Conservation (phyloP, 1,140 invertebrate species). For the Spodoptera litura region DNA sequence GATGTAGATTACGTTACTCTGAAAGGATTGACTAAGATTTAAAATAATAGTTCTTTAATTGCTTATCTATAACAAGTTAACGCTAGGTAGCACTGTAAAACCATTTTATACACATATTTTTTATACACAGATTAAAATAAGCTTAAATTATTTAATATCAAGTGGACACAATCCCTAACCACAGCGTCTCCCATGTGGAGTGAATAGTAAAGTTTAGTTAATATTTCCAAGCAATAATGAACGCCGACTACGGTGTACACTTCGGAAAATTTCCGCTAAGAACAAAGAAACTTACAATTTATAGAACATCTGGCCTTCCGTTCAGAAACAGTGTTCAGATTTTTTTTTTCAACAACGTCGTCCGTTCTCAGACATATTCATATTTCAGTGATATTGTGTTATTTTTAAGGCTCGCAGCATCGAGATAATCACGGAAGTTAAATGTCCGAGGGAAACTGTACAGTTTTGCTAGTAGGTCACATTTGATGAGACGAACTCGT, state of each 20-base stretch:
- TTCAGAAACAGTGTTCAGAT: conserved; percentile 10
- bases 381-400: conserved; percentile 18
- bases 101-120: too few species aligned
- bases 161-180: conserved; percentile 2
- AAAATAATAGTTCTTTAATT: too few species aligned
- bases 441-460: neutral
- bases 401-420: conserved; percentile 32
- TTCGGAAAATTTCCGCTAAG: conserved; percentile 24
- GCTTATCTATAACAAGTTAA: too few species aligned
- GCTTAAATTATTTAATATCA: neutral
- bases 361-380: conserved; percentile 13
- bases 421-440: conserved; percentile 35
- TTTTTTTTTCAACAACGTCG: conserved; percentile 30
- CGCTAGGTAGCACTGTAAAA: too few species aligned
- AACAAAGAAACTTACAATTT: conserved; percentile 46
- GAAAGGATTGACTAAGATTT: too few species aligned
- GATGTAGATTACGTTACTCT: too few species aligned
- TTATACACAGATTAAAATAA: too few species aligned
- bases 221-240: conserved; percentile 36
- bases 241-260: conserved; percentile 20
- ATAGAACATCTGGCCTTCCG: conserved; percentile 40
- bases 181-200: conserved; percentile 16
- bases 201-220: conserved; percentile 37
- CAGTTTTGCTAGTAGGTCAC: conserved; percentile 23
- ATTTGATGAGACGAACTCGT: conserved; percentile 18